Conservation (phyloP, 2,113 vertebrate species). For the Poicephalus gulielmi region DNA sequence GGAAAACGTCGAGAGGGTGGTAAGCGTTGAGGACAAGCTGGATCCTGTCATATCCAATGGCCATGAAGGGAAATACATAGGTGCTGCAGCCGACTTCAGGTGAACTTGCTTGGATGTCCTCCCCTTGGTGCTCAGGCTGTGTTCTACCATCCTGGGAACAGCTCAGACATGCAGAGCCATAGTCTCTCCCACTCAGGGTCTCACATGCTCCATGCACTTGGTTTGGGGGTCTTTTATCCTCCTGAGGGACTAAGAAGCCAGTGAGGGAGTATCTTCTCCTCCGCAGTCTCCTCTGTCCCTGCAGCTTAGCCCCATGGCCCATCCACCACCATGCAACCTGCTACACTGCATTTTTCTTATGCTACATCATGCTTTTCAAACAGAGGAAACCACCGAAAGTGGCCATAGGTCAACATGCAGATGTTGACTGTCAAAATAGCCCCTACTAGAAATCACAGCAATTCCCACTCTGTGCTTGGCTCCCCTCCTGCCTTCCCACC, state of each 20-base stretch:
- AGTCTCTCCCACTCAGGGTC: rapidly evolving
- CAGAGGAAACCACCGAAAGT: not conserved
- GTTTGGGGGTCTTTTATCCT: not conserved
- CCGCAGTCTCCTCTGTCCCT: not conserved
- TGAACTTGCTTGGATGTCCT: not conserved
- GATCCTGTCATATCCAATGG: constrained; percentile 46
- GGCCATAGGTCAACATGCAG: rapidly evolving
- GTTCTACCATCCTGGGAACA: not conserved
- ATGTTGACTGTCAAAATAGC: not conserved
- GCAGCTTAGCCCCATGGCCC: not conserved
- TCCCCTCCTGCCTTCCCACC: not conserved
- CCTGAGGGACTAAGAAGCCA: not conserved
- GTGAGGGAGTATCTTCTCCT: not conserved
- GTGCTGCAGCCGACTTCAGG: constrained; percentile 57
- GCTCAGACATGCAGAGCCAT: not conserved
- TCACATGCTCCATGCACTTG: rapidly evolving
- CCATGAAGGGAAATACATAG: constrained; percentile 47
- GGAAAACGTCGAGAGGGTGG: not conserved
- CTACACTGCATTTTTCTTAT: not conserved
- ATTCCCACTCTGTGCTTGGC: rapidly evolving
- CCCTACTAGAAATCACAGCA: not conserved
- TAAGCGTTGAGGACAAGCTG: not conserved
- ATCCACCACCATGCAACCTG: not conserved
- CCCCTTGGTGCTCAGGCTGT: not conserved
- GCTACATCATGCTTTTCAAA: not conserved